Conservation (phyloP, 1,140 invertebrate species). For the Bathynomus jamesi region DNA sequence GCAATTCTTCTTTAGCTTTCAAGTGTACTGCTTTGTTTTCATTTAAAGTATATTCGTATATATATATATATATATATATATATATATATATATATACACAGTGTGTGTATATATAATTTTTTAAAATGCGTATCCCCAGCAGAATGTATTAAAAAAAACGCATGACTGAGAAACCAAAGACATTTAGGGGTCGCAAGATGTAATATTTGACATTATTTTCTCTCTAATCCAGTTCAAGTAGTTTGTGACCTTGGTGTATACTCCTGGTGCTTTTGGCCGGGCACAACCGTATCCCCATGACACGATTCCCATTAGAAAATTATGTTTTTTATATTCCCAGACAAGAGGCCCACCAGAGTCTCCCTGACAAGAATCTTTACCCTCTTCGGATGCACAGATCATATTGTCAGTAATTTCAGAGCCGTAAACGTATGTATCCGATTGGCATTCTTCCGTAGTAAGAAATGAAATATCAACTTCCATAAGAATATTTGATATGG, state of each 20-base stretch:
- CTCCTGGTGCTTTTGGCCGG: conserved; percentile 48
- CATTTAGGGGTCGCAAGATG: no score
- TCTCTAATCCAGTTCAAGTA: conserved; percentile 45
- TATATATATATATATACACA: no score
- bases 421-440: conserved; percentile 26
- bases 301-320: conserved; percentile 51
- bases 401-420: conserved; percentile 28
- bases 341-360: conserved; percentile 58
- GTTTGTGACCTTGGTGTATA: conserved; percentile 48
- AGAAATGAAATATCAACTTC: conserved; percentile 55
- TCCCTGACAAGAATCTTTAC: conserved; percentile 45
- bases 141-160: conserved; percentile 59
- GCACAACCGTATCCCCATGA: conserved; percentile 64
- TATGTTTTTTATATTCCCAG: conserved; percentile 4
- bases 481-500: conserved; percentile 50
- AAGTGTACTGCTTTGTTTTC: conserved; percentile 63
- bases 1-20: no score
- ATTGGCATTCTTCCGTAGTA: conserved; percentile 38
- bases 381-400: conserved; percentile 25
- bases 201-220: no score
- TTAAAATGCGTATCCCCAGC: conserved; percentile 41
- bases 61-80: no score
- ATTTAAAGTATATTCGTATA: conserved; percentile 59
- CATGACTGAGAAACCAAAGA: no score
- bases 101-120: conserved; percentile 46